Percentiles rank a stretch among this genome's conserved stretches.
Evolutionary conservation across 2,113 vertebrate genomes (phyloP).

Genomic region (Tychaedon coryphoeus): DNA sequence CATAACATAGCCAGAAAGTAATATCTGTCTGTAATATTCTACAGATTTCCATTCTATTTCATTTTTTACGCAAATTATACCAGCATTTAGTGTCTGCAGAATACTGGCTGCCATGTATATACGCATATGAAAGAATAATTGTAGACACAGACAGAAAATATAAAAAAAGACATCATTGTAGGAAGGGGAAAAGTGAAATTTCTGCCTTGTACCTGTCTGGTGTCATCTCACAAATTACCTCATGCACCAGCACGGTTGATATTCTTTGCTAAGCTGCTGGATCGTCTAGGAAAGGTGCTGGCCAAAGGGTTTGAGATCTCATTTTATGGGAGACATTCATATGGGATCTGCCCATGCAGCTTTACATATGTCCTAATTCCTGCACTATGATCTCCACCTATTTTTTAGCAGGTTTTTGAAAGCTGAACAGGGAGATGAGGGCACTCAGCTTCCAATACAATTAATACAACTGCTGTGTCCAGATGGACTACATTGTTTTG

Average conservation of each 20-base stretch:
- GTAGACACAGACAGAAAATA: neutral
- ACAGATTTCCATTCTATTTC: neutral
- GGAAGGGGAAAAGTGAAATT: neutral
- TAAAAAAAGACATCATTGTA: neutral
- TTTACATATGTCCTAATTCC: neutral
- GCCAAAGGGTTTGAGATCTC: neutral
- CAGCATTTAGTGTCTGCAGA: neutral
- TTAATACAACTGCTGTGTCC: neutral
- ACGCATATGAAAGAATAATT: neutral
- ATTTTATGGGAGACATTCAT: neutral
- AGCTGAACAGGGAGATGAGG: neutral
- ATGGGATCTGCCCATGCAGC: rapidly evolving
- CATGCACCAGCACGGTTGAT: neutral
- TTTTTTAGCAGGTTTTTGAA: neutral
- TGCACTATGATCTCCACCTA: neutral
- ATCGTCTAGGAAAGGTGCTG: neutral
- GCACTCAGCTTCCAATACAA: neutral
- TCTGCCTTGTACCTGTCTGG: neutral
- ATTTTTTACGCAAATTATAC: neutral
- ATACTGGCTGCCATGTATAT: neutral
- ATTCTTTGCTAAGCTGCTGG: neutral
- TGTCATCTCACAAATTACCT: neutral
- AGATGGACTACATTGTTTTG: neutral
- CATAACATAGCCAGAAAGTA: neutral
- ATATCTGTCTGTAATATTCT: neutral